Evolutionary conservation across 1,140 invertebrate species (phyloP).

Genomic region (Drosophila ananassae): DNA sequence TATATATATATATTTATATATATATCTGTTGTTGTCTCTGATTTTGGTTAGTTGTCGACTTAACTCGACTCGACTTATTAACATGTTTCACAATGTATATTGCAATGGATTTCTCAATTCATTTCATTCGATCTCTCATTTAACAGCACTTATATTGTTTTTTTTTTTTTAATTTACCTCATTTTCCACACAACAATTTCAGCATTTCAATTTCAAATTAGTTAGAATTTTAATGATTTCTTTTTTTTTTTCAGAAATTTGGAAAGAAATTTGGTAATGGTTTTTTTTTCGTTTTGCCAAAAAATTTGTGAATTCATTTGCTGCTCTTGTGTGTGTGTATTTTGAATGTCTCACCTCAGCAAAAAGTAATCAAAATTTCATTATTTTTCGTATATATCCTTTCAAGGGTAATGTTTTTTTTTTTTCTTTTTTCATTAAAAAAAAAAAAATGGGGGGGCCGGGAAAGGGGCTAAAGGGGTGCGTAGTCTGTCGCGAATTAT

Average conservation of each 20-base stretch:
- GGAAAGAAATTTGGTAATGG: constrained; percentile 33
- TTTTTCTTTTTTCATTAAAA: no score
- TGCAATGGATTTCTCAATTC: constrained; percentile 71
- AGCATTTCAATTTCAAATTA: constrained; percentile 69
- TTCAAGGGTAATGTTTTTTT: constrained; percentile 19
- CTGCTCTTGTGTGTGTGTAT: constrained; percentile 82
- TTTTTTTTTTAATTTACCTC: constrained; percentile 68
- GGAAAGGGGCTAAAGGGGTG: constrained; percentile 17
- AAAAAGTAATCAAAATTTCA: constrained; percentile 67
- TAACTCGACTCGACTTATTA: constrained; percentile 69
- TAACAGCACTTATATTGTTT: constrained; percentile 58
- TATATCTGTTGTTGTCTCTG: constrained; percentile 50
- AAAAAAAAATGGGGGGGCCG: constrained; percentile 12
- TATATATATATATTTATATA: constrained; percentile 6
- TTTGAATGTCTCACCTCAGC: constrained; percentile 84
- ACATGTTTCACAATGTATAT: constrained; percentile 84
- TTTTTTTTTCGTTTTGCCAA: constrained; percentile 21
- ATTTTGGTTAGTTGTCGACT: constrained; percentile 69
- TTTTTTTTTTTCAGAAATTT: constrained; percentile 39
- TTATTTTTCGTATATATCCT: constrained; percentile 28
- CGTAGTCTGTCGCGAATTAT: constrained; percentile 61
- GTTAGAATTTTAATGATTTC: constrained; percentile 29
- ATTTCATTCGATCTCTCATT: constrained; percentile 51
- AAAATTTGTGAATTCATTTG: constrained; percentile 62
- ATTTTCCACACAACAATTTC: constrained; percentile 84